Conservation (phyloP, 2,888 invertebrate species). For the Trichogramma dendrolimi region DNA sequence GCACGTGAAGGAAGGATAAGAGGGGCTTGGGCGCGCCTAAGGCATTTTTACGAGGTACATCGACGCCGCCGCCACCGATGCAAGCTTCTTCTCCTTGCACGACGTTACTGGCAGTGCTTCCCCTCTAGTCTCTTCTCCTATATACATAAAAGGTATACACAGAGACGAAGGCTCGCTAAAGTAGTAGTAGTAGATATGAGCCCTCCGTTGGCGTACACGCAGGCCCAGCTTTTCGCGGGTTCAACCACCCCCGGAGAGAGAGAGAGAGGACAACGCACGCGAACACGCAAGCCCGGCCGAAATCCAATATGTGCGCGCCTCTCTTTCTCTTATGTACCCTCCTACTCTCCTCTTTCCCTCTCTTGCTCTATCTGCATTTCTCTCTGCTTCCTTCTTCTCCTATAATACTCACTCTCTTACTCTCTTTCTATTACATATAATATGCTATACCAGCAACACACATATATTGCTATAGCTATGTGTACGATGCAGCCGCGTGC, state of each 20-base stretch:
- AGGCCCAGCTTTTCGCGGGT: slow-evolving; percentile 28
- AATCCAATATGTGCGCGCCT: slow-evolving; percentile 18
- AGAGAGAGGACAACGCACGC: slow-evolving; percentile 40
- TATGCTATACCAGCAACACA: too few species aligned
- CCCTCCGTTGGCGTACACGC: too few species aligned
- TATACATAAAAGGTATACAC: too few species aligned
- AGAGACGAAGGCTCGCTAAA: too few species aligned
- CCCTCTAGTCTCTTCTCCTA: too few species aligned
- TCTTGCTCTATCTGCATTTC: slow-evolving; percentile 9
- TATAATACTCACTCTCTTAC: too few species aligned
- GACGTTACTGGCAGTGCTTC: too few species aligned
- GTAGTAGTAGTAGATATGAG: too few species aligned
- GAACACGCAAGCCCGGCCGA: slow-evolving; percentile 22
- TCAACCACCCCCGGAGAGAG: slow-evolving; percentile 43
- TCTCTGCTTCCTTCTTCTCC: slow-evolving; percentile 12
- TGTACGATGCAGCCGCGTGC: too few species aligned
- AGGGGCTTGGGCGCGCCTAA: neutral
- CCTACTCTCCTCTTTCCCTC: slow-evolving; percentile 10
- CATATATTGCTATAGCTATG: too few species aligned
- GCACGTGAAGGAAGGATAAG: neutral
- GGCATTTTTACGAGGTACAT: neutral
- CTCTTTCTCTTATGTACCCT: slow-evolving; percentile 5
- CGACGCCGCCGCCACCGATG: neutral
- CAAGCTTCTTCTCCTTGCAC: neutral
- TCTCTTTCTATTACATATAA: too few species aligned